A percentile compares a stretch with the other conserved stretches of the same genome.
phyloP scores from a whole-genome alignment of 1,140 invertebrate genomes.

The Sinonovacula constricta region DNA sequence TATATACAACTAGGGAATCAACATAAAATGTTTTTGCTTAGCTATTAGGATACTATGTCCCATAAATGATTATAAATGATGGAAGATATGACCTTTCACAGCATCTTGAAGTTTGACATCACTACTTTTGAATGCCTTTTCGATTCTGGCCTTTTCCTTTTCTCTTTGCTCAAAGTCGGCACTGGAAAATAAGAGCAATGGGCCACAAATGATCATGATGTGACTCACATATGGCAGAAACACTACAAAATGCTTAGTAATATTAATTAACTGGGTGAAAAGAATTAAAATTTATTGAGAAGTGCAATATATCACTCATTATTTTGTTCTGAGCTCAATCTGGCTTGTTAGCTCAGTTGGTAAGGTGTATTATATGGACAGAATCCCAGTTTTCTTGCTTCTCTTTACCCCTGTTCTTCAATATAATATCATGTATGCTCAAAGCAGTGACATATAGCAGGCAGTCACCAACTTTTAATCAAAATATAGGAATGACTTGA shows the following conservation, averaged over 20 bases:
- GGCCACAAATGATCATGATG: neutral
- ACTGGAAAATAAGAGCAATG: slow-evolving; percentile 79
- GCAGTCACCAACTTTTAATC: too few relatives aligned
- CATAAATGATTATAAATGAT: too few relatives aligned
- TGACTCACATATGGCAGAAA: neutral
- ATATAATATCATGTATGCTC: too few relatives aligned
- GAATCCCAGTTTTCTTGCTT: too few relatives aligned
- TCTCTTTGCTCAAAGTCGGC: slow-evolving; percentile 97
- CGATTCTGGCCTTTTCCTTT: slow-evolving; percentile 94
- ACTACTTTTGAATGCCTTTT: slow-evolving; percentile 94
- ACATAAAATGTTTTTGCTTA: too few relatives aligned
- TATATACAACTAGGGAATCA: too few relatives aligned
- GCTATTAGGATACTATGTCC: too few relatives aligned
- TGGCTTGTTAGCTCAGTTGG: too few relatives aligned
- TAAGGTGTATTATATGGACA: too few relatives aligned
- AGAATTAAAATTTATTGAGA: neutral
- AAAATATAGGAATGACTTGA: slow-evolving; percentile 1
- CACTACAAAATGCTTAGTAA: neutral
- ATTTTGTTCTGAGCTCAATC: too few relatives aligned
- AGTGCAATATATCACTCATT: slow-evolving; percentile 1
- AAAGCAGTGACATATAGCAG: too few relatives aligned
- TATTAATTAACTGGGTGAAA: neutral
- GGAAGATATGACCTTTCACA: slow-evolving; percentile 82
- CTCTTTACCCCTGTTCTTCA: too few relatives aligned
- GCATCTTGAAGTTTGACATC: slow-evolving; percentile 92